Conservation (phyloP, 2,888 invertebrate species). For the Pandemis corylana region DNA sequence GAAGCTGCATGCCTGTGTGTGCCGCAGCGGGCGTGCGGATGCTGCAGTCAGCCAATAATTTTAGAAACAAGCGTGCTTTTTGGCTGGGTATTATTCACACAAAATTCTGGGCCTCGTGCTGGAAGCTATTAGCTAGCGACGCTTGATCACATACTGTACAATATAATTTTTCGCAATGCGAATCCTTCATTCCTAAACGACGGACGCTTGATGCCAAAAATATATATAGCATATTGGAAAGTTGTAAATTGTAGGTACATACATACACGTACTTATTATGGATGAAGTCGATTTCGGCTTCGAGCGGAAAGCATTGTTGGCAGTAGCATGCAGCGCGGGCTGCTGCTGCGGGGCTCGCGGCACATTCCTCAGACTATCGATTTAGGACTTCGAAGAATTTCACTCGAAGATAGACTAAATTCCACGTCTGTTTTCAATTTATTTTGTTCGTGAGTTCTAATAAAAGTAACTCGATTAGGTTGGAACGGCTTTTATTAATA, state of each 20-base stretch:
- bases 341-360: background rate
- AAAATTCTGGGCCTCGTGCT: background rate
- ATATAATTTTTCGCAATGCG: background rate
- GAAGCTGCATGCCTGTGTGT: background rate
- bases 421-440: background rate
- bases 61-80: background rate
- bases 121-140: background rate
- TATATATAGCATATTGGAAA: background rate
- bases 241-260: background rate
- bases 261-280: background rate
- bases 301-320: background rate
- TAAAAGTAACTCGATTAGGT: too few relatives aligned
- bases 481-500: background rate
- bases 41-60: background rate
- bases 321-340: background rate
- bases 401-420: slow-evolving; percentile 12
- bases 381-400: slow-evolving; percentile 1
- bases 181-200: background rate
- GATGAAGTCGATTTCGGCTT: background rate
- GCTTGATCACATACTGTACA: background rate
- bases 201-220: background rate
- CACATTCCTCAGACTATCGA: slow-evolving; percentile 15
- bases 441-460: background rate
- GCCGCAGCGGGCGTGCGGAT: background rate
- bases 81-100: background rate